Base-by-base conservation (phyloP, 2,113 vertebrate species). In the Neodontobutis hainanensis region DNA sequence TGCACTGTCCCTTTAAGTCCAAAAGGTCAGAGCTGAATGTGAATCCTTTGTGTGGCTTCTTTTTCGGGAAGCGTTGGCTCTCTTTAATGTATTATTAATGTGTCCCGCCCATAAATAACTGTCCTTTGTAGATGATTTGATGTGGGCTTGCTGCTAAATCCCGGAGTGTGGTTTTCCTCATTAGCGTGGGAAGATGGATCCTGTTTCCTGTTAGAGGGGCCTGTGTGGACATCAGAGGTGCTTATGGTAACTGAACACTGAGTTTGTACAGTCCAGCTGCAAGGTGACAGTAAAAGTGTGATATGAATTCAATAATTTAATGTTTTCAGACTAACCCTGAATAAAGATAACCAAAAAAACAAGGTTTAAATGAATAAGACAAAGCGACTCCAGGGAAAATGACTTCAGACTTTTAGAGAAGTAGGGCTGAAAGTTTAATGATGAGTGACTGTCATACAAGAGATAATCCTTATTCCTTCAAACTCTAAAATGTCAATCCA, bases 211-310 rank as follows among this genome's bases (percentile, higher is more conserved):
- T 14, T 15, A 7, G 7, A 64, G 15, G 59, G 42, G 27, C 10
- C 4, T 4, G 12, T 4, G 38, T 36, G 55, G 48, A n/a, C 65
- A 72, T 72, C 65, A 69, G 70, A 73, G 47, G 49, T 70, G 44
- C 67, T 83, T 55, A 63, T 58, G 65, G 73, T 68, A 83, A 73
- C 36, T 77, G 62, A 74, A 73, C 70, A 57, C 53, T 52, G 35
- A 8, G 35, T 38, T n/a, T n/a, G n/a, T n/a, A n/a, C n/a, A 56
- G 51, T 6, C 14, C 38, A 63, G 16, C 4, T 32, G 40, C 8
- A 12, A 51, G 61, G 36, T 45, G 3, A 46, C 43, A 11, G 40
- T 8, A 38, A 27, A 38, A 74, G 58, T 14, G 5, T 15, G 6
- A 7, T 11, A 27, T 27, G 19, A 1, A 27, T 27, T 2, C 1